These are phyloP conservation scores for Melopsittacus undulatus DNA, from an alignment of 2,797 vertebrate genomes.

Conservation along the genomic window DNA sequence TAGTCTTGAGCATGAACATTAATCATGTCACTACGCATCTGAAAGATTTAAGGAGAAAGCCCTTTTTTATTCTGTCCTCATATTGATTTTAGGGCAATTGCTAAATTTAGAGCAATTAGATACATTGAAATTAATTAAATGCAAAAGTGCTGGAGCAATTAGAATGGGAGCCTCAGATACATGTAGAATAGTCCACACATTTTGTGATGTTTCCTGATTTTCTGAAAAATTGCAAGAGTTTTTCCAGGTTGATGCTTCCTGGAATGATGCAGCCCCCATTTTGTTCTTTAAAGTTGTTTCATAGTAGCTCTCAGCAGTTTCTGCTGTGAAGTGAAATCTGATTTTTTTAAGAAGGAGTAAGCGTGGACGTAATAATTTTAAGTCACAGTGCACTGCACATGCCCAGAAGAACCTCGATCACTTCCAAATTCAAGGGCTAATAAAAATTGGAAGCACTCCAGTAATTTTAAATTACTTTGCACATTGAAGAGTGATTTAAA, in stretches of 20 bases:
- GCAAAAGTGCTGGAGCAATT: slow-evolving; percentile 53
- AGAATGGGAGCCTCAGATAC: not conserved
- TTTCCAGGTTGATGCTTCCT: not conserved
- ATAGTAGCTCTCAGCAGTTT: not conserved
- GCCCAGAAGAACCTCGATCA: slow-evolving; percentile 74
- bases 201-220: slow-evolving; percentile 18
- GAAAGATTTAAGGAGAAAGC: slow-evolving; percentile 63
- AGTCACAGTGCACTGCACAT: slow-evolving; percentile 74
- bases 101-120: slow-evolving; percentile 69
- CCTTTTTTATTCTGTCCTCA: slow-evolving; percentile 65
- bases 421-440: slow-evolving; percentile 83
- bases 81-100: slow-evolving; percentile 68
- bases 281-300: not conserved
- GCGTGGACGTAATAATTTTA: slow-evolving; percentile 64
- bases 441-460: slow-evolving; percentile 84
- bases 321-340: slow-evolving; percentile 45
- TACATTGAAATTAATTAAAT: slow-evolving; percentile 59
- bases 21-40: not conserved
- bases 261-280: not conserved
- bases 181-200: slow-evolving; percentile 5
- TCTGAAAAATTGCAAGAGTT: not conserved
- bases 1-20: slow-evolving; percentile 1
- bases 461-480: slow-evolving; percentile 83
- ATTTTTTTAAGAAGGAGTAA: not conserved
- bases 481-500: slow-evolving; percentile 82